Evolutionary conservation across 2,888 invertebrate species (phyloP), one percentile per base, ranked within the genome.

Genomic region (Drosophila neotestacea): DNA sequence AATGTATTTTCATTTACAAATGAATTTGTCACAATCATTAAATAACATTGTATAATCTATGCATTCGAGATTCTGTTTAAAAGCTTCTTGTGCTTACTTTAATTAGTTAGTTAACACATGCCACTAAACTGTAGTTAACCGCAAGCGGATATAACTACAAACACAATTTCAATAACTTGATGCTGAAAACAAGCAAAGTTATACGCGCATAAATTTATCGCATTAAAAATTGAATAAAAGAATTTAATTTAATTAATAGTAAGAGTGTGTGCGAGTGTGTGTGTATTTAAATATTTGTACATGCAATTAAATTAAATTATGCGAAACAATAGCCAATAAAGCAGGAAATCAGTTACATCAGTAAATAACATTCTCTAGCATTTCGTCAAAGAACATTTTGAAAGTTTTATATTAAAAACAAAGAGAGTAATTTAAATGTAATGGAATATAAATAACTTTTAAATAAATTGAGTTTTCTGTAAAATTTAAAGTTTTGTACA

Each of bases 191-290:
- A 50, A 42, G 30, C 56, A 54, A 42, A 41, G 61, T 50, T 73
- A 68, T 16, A 74, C 72, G 64, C 70, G 16, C 54, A 66, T 51
- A 66, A 74, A 68, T 68, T 50, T 64, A 13, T 58, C 41, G 44
- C 64, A 88, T 79, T 82, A 74, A 75, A 77, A 64, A 79, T 81
- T 71, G 66, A 82, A 79, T 54, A 70, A 51, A 62, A 48, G 48
- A 67, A 67, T 64, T 59, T 51, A 77, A 77, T 83, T 88, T 77
- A 83, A 82, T 85, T 82, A 85, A 66, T 71, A 68, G 47, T 46
- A 38, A 6, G 28, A 27, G 38, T 4, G 10, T 28, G 10, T 48
- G 34, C 30, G 28, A 13, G 10, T 36, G 46, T 44, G 36, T 59
- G 44, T 55, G 32, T 38, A 34, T 46, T 51, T 58, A 69, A 59